A percentile compares a stretch with the other conserved stretches of the same genome.
phyloP scores from a whole-genome alignment of 2,797 vertebrate species.

The Sebastes itinus region DNA sequence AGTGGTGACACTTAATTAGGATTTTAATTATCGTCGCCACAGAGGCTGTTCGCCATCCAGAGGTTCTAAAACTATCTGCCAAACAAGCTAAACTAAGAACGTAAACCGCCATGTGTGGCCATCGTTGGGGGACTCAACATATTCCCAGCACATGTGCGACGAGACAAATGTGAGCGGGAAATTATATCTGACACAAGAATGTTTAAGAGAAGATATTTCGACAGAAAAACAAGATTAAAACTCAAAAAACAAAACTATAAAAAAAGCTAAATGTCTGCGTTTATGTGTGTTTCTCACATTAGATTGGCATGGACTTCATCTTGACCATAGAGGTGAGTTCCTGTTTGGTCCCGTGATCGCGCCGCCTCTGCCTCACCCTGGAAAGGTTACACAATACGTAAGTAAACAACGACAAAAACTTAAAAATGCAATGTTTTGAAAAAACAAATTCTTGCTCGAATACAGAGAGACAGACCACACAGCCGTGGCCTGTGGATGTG shows the following conservation, averaged over 20 bases:
- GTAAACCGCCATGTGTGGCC: constrained; percentile 9
- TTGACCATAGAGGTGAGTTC: constrained; percentile 85
- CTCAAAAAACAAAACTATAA: not conserved
- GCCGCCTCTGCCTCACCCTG: constrained; percentile 79
- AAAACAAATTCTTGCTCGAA: not conserved
- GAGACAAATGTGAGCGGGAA: not conserved
- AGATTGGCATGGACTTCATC: constrained; percentile 86
- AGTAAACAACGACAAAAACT: not conserved
- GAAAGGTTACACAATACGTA: not conserved
- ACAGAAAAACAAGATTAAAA: not conserved
- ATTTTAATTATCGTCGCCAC: constrained; percentile 35
- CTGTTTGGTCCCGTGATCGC: constrained; percentile 79
- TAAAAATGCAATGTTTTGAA: not conserved
- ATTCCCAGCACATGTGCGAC: not conserved
- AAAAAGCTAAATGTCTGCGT: not conserved
- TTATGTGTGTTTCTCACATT: constrained; percentile 43
- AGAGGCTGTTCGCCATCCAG: not conserved
- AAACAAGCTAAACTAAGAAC: constrained; percentile 15
- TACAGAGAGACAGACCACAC: not conserved
- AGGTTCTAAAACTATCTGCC: constrained; percentile 1
- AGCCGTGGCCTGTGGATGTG: constrained; percentile 30
- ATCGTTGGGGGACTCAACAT: not conserved
- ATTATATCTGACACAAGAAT: not conserved
- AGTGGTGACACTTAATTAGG: constrained; percentile 34
- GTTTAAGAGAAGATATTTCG: not conserved